phyloP scores from a whole-genome alignment of 1,140 invertebrate genomes.

The Dinoponera quadriceps region DNA sequence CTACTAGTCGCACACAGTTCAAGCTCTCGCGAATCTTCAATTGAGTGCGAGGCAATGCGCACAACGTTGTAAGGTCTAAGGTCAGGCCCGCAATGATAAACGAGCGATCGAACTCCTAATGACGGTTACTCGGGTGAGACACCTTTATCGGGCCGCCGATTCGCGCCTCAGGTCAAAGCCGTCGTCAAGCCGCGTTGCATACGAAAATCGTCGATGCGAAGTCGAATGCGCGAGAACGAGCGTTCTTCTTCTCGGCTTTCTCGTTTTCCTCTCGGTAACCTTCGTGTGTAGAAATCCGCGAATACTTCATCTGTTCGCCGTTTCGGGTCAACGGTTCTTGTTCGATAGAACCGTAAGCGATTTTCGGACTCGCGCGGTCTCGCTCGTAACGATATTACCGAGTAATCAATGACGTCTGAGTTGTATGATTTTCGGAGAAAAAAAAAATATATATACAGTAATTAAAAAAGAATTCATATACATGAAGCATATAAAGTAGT shows the following conservation, averaged over 20 bases:
- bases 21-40: not conserved
- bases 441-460: not conserved
- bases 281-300: constrained; percentile 3
- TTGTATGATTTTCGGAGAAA: constrained; percentile 19
- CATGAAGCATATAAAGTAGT: no score
- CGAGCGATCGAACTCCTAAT: constrained; percentile 28
- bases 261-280: not conserved
- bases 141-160: constrained; percentile 59
- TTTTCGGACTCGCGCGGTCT: not conserved
- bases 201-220: not conserved
- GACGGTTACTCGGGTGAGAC: constrained; percentile 44
- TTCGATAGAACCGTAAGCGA: not conserved
- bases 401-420: not conserved
- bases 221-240: not conserved
- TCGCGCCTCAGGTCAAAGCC: constrained; percentile 69
- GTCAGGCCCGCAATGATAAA: constrained; percentile 69
- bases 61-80: constrained; percentile 60
- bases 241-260: not conserved
- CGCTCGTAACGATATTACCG: not conserved
- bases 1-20: not conserved
- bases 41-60: not conserved
- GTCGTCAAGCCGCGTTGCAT: constrained; percentile 20
- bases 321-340: constrained; percentile 23
- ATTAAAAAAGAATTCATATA: no score
- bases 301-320: not conserved